Evolutionary conservation across 2,113 vertebrate genomes (phyloP), one percentile per base, ranked within the genome.

Genomic region (Gallinago undulata): DNA sequence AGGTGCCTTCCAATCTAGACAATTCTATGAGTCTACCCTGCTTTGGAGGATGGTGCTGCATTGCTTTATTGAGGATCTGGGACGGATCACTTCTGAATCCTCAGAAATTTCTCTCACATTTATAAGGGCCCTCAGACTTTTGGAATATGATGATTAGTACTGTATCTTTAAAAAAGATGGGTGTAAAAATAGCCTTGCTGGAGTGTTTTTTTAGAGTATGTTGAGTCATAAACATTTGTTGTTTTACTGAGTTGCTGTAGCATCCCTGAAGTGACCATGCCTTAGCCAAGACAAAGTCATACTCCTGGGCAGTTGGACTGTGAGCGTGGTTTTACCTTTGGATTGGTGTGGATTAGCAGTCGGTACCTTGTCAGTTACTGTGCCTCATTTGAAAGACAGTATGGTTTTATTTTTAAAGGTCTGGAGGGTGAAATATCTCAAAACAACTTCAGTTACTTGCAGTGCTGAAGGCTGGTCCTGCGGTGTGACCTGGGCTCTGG

Each of bases 31-130:
- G 28, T 55, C 53, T 18, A 28, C 60, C 37, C 41, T 57, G 25
- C 66, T 78, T 76, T 60, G 62, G 53, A 67, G 31, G 41, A 31
- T 82, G 43, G 21, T 91, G 62, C 64, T 66, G 47, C 84, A 57
- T 69, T 86, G 55, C 27, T 80, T 72, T 87, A 43, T n/a, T 75
- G 70, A 91, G 66, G 33, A 37, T 70, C 57, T 89, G 70, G 53
- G 39, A 72, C 62, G 60, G 37, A 60, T 82, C 47, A 13, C 2
- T 85, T 50, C 57, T 56, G 43, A 84, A 74, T 72, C 48, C 47
- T 87, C 57, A 68, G 31, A 88, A 50, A 27, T 60, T 72, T 76
- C 23, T 53, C 53, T 84, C 60, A n/a, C 8, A 2, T 69, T 83
- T 90, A 79, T 41, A 69, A 62, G 57, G 57, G 35, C 27, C 69